Percentiles rank a stretch among this genome's conserved stretches.
Evolutionary conservation across 2,113 vertebrate species (phyloP).

Genomic region (Beaufortia kweichowensis): DNA sequence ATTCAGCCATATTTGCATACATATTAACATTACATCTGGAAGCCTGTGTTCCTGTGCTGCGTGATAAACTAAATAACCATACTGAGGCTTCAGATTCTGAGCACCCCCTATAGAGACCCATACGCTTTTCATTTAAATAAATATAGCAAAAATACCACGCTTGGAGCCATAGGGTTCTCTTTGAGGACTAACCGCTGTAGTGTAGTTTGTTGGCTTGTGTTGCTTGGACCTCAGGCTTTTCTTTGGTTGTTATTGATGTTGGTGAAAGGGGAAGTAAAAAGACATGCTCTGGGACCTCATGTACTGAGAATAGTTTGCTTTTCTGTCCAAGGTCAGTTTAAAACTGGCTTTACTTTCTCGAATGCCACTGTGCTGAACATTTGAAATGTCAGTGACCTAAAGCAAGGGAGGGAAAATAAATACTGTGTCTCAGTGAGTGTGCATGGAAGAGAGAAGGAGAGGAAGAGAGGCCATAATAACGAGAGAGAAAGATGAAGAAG

Average conservation of each 20-base stretch:
- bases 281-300: constrained; percentile 4
- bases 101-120: neutral
- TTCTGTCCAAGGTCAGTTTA: constrained; percentile 35
- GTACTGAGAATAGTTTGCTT: constrained; percentile 45
- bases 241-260: constrained; percentile 1
- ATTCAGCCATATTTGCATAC: constrained; percentile 14
- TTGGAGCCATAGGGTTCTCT: neutral
- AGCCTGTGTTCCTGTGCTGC: neutral
- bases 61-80: constrained; percentile 16
- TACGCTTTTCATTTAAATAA: neutral
- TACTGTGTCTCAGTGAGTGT: constrained; percentile 31
- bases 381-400: constrained; percentile 61
- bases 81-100: neutral
- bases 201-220: neutral
- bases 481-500: neutral
- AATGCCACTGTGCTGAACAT: constrained; percentile 42
- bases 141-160: neutral
- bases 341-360: constrained; percentile 49
- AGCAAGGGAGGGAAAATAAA: constrained; percentile 53
- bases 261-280: constrained; percentile 8
- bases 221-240: constrained; percentile 12
- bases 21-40: neutral
- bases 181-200: neutral
- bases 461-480: constrained; percentile 34
- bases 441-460: neutral